A percentile compares a stretch with the other conserved stretches of the same genome.
phyloP scores from a whole-genome alignment of 2,888 invertebrate genomes.

The Diabrotica balteata region DNA sequence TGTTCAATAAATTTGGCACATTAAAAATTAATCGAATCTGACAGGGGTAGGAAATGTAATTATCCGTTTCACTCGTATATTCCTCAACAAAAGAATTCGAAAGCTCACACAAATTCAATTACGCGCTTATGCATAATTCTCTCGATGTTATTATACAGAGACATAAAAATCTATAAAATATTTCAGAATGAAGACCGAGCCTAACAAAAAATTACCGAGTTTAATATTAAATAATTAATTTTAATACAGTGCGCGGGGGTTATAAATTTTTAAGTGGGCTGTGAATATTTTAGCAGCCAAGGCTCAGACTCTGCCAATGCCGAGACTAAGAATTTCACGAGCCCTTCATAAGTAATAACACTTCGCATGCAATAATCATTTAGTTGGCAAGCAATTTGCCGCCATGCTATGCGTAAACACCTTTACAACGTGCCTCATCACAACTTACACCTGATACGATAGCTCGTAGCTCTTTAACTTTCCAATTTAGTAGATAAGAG shows the following conservation, averaged over 20 bases:
- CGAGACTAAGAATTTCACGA: constrained; percentile 55
- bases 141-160: constrained; percentile 52
- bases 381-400: constrained; percentile 36
- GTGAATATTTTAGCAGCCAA: constrained; percentile 58
- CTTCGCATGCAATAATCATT: constrained; percentile 59
- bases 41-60: constrained; percentile 20
- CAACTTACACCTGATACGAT: not conserved
- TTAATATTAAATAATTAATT: constrained; percentile 69
- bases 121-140: constrained; percentile 53
- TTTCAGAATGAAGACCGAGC: constrained; percentile 48
- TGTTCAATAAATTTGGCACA: constrained; percentile 20
- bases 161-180: constrained; percentile 50
- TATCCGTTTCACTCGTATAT: constrained; percentile 27
- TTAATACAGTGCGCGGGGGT: constrained; percentile 64
- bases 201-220: constrained; percentile 64
- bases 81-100: constrained; percentile 36
- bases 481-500: too few relatives aligned
- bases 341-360: constrained; percentile 53
- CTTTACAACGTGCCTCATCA: not conserved
- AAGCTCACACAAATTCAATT: constrained; percentile 50
- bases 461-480: too few relatives aligned
- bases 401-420: not conserved
- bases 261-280: constrained; percentile 58
- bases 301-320: constrained; percentile 45
- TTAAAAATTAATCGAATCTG: constrained; percentile 24